Evolutionary conservation across 2,888 invertebrate species (phyloP).

Genomic region (Masnerella sp.): DNA sequence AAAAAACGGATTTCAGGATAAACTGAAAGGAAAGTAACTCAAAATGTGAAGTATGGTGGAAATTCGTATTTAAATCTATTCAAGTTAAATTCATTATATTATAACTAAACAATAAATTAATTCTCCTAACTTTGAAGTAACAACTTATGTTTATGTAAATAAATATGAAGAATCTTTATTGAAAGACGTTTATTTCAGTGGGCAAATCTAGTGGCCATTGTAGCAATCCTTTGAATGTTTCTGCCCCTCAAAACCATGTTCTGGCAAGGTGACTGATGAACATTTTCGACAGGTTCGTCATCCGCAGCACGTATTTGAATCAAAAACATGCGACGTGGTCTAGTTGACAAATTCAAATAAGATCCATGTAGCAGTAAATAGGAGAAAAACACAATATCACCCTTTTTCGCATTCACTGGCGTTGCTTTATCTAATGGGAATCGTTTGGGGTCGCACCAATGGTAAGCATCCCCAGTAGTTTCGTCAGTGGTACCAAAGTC

Average conservation of each 20-base stretch:
- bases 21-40: too few relatives aligned
- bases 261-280: constrained; percentile 79
- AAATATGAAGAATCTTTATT: too few relatives aligned
- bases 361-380: constrained; percentile 81
- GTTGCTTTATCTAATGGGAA: constrained; percentile 79
- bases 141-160: too few relatives aligned
- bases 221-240: constrained; percentile 75
- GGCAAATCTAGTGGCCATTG: constrained; percentile 69
- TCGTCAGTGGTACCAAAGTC: constrained; percentile 78
- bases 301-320: constrained; percentile 80
- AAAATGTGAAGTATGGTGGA: too few relatives aligned
- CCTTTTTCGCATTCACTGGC: constrained; percentile 79
- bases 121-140: neutral
- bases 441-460: constrained; percentile 79
- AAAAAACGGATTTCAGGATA: too few relatives aligned
- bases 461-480: constrained; percentile 75
- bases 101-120: too few relatives aligned
- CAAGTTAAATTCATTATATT: too few relatives aligned
- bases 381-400: constrained; percentile 81
- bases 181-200: too few relatives aligned
- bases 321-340: constrained; percentile 80
- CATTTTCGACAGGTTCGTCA: constrained; percentile 78
- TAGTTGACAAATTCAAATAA: constrained; percentile 78
- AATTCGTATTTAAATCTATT: too few relatives aligned
- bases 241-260: constrained; percentile 80